Evolutionary conservation across 2,888 invertebrate species (phyloP), one percentile per base, ranked within the genome.

Genomic region (Plebejus melissa): DNA sequence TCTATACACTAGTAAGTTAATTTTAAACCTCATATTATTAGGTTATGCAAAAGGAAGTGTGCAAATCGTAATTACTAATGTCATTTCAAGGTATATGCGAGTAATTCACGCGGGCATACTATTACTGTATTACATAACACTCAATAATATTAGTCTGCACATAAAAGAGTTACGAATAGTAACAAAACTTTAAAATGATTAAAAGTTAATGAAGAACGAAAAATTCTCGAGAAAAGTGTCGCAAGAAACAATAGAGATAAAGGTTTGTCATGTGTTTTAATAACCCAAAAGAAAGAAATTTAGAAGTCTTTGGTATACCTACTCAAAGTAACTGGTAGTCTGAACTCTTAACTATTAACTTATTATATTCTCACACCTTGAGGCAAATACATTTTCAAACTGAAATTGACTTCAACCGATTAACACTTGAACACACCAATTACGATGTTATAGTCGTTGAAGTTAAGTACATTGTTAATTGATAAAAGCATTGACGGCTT

Each of bases 1-100:
- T 13, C 16, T 13, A 54, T 54, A 58, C 58, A 22, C 58, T 58
- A n/a, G 57, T 60, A 60, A 60, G 11, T 60, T 11, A 60, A 28
- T 60, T 60, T 60, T 2, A 13, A 60, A 60, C 11, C 4, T 28
- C 28, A 28, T 11, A 60, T 60, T 28, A 60, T 60, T 28, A 11
- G 11, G 58, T 58, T n/a, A n/a, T 58, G 28, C 28, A 60, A 60
- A 28, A 60, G 60, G 60, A 60, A 60, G 60, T 60, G 60, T 69
- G 69, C 38, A 69, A 69, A 69, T 69, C 32, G 69, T 69, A 38
- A 69, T 69, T 38, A 38, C 69, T 69, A 69, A 69, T 69, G 69
- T 16, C 38, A 69, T 38, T 69, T 6, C 69, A 6, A 69, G 69
- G 60, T 28, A 60, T 60, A 32, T 60, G 9, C 58, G 22, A 9